Base-by-base conservation (phyloP, 2,797 vertebrate species). In the Gobionotothen gibberifrons region DNA sequence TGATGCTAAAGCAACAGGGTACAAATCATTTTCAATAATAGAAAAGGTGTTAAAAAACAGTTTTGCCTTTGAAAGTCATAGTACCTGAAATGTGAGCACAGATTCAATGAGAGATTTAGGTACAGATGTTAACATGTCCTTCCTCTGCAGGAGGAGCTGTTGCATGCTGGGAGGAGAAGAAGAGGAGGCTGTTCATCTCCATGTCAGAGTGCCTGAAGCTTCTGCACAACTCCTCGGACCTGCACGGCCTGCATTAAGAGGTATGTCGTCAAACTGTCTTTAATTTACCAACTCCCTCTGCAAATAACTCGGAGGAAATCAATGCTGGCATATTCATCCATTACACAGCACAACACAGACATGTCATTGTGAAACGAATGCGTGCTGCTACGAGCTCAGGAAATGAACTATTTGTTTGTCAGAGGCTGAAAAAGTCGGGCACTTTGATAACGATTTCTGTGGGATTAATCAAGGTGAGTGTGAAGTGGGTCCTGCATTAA, bases 381-480 rank as follows among this genome's bases (percentile, higher is more conserved):
- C 7, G 13, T 8, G 32, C 32, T 14, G 49, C 69, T 67, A 56
- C 57, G 74, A 71, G 69, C 69, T 76, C 9, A 15, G 68, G 77
- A 78, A 87, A 82, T 80, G 21, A 89, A 85, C 70, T 73, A 73
- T 88, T 90, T 89, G 74, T 86, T 85, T 73, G 71, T 82, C 69
- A 62, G 73, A 22, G 68, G 74, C 65, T 69, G 55, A 85, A 82
- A 29, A 64, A 75, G 68, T 75, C 84, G 16, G 42, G 63, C 63
- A 49, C 52, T 19, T 72, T 65, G 60, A 79, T 76, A 81, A 83
- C 4, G 52, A 81, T 82, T 87, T 82, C 74, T 51, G 52, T 21
- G 42, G 65, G 79, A 86, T 88, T 86, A 89, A 90, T 89, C 85
- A 84, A 88, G 89, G 85, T 86, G 71, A 83, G 83, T 81, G 78